Percentiles rank a stretch among this genome's conserved stretches.
These are phyloP conservation scores for Hyla sarda DNA, from an alignment of 2,113 vertebrate species.

Conservation along the genomic window DNA sequence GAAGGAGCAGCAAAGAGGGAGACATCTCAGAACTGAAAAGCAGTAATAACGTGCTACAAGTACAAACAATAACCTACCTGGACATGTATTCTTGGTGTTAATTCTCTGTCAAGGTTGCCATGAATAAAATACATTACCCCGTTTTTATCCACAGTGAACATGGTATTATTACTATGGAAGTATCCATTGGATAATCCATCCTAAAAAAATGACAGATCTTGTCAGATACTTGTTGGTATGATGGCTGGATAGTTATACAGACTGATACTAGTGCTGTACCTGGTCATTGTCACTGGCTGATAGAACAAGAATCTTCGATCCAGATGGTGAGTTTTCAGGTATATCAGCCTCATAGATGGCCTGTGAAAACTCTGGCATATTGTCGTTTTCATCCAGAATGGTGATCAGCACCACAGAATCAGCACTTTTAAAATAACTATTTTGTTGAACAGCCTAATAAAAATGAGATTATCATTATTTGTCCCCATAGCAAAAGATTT, in stretches of 20 bases:
- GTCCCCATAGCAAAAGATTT: background rate
- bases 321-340: slow-evolving; percentile 73
- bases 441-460: slow-evolving; percentile 74
- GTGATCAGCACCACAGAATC: slow-evolving; percentile 71
- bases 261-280: slow-evolving; percentile 67
- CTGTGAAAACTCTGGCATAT: slow-evolving; percentile 75
- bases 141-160: slow-evolving; percentile 71
- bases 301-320: slow-evolving; percentile 70
- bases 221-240: no score
- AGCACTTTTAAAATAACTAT: slow-evolving; percentile 72
- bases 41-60: no score
- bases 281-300: slow-evolving; percentile 74
- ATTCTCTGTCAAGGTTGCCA: slow-evolving; percentile 78
- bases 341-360: slow-evolving; percentile 66
- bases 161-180: slow-evolving; percentile 70
- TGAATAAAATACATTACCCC: slow-evolving; percentile 73
- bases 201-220: slow-evolving; percentile 59
- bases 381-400: slow-evolving; percentile 75
- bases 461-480: background rate
- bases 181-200: slow-evolving; percentile 76
- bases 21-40: no score
- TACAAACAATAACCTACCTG: slow-evolving; percentile 67
- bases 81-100: slow-evolving; percentile 67
- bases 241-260: background rate
- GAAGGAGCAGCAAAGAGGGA: no score